phyloP scores from a whole-genome alignment of 2,797 vertebrate species.

The Arctocebus calabarensis region DNA sequence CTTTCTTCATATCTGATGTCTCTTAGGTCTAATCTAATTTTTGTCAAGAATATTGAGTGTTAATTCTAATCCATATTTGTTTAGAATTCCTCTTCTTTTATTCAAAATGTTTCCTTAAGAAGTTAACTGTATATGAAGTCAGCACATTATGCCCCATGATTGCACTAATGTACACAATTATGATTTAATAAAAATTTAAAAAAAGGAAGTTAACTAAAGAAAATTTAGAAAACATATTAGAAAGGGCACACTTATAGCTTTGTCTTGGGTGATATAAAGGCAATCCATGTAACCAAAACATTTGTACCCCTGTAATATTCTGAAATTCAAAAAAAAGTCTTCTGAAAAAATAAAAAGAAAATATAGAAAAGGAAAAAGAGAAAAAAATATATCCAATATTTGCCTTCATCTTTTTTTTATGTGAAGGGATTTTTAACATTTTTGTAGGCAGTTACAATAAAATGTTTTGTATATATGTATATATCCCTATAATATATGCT shows the following conservation, averaged over 20 bases:
- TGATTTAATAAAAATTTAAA: too few relatives aligned
- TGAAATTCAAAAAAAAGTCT: too few relatives aligned
- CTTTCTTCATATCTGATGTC: constrained; percentile 22
- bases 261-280: too few relatives aligned
- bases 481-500: neutral
- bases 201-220: neutral
- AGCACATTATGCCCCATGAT: too few relatives aligned
- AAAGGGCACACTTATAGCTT: too few relatives aligned
- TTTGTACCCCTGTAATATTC: too few relatives aligned
- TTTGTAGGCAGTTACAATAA: constrained; percentile 39
- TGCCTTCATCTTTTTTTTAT: constrained; percentile 1
- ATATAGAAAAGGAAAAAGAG: neutral
- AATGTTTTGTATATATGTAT: neutral
- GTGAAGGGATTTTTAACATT: neutral
- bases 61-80: constrained; percentile 12
- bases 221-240: constrained; percentile 17
- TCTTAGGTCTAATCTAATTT: constrained; percentile 42
- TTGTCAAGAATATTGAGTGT: constrained; percentile 35
- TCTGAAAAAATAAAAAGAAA: neutral
- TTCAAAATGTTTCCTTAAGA: constrained; percentile 52
- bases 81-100: constrained; percentile 59
- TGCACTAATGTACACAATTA: too few relatives aligned
- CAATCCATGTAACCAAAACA: too few relatives aligned
- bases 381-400: constrained; percentile 14
- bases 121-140: neutral